Evolutionary conservation across 2,888 invertebrate genomes (phyloP).

Genomic region (Lasius fuliginosus): DNA sequence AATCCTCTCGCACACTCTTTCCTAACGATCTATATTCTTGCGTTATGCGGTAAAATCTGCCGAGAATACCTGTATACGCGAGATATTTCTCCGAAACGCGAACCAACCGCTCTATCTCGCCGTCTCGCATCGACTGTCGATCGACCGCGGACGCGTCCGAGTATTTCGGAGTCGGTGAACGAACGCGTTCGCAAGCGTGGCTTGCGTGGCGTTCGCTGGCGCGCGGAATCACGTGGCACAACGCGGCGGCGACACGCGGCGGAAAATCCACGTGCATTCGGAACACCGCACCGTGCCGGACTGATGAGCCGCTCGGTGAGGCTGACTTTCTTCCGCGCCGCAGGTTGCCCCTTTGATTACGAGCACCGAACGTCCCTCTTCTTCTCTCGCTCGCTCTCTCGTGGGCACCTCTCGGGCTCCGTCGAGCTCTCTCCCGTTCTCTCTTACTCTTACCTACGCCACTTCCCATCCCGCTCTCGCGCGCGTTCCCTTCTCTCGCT

Average conservation of each 20-base stretch:
- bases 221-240: constrained; percentile 70
- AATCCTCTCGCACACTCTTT: constrained; percentile 2
- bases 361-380: constrained; percentile 73
- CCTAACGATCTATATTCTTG: background rate
- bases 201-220: constrained; percentile 40
- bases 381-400: constrained; percentile 39
- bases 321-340: constrained; percentile 78
- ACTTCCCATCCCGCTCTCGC: constrained; percentile 14
- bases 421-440: constrained; percentile 31
- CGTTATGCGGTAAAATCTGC: background rate
- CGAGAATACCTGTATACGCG: background rate
- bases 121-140: background rate
- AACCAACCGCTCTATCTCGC: constrained; percentile 5
- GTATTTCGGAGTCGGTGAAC: constrained; percentile 41
- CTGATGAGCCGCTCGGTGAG: constrained; percentile 74
- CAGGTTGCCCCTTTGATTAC: constrained; percentile 81
- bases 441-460: background rate
- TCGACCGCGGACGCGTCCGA: constrained; percentile 6
- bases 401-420: constrained; percentile 20
- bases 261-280: constrained; percentile 79
- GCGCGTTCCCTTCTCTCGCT: constrained; percentile 12
- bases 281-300: constrained; percentile 81
- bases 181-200: constrained; percentile 17
- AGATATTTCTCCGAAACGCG: background rate
- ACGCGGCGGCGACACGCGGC: constrained; percentile 57